phyloP scores from a whole-genome alignment of 2,113 vertebrate species.

The Melozone crissalis region DNA sequence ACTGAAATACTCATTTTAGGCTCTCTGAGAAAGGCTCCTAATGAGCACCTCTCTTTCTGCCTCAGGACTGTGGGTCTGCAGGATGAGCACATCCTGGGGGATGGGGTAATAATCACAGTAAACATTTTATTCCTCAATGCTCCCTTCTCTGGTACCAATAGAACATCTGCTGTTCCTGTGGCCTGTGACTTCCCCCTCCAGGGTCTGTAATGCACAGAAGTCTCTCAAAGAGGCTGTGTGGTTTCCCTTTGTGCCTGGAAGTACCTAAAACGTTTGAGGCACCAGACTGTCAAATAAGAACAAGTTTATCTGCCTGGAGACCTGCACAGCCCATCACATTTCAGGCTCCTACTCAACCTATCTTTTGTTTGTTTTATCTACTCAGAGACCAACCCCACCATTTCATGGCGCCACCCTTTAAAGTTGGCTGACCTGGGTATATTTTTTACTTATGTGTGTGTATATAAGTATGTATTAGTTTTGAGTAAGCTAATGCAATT shows the following conservation, averaged over 20 bases:
- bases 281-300: not conserved
- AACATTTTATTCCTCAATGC: not conserved
- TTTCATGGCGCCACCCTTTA: not conserved
- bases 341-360: not conserved
- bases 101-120: not conserved
- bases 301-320: not conserved
- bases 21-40: not conserved
- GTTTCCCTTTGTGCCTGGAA: not conserved
- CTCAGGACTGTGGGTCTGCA: not conserved
- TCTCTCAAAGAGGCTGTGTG: accelerated
- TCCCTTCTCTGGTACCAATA: accelerated
- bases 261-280: not conserved
- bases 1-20: not conserved
- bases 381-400: not conserved
- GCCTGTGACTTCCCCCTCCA: not conserved
- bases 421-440: not conserved
- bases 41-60: not conserved
- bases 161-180: not conserved
- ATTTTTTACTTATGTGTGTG: not conserved
- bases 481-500: constrained; percentile 42
- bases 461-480: not conserved
- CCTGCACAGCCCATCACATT: not conserved
- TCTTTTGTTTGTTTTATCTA: constrained; percentile 5
- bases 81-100: not conserved
- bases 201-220: not conserved